phyloP scores from a whole-genome alignment of 1,140 invertebrate species.

The Drosophila setifemur region DNA sequence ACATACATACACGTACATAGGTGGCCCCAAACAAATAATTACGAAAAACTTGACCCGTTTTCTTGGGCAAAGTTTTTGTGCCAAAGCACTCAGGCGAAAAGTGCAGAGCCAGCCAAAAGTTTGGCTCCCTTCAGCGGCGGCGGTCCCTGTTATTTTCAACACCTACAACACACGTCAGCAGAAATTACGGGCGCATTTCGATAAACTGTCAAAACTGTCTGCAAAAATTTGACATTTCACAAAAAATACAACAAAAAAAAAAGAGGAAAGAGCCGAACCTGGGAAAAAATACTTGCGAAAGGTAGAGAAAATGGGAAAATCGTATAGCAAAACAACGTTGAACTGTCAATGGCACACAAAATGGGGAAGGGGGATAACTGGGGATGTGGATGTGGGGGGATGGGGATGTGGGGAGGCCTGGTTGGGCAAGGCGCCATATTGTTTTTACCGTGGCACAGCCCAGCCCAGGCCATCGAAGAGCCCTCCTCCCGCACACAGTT shows the following conservation, averaged over 20 bases:
- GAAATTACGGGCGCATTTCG: constrained; percentile 76
- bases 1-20: too few species aligned
- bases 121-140: constrained; percentile 5
- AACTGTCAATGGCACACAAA: constrained; percentile 74
- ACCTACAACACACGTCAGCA: constrained; percentile 77
- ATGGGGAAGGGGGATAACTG: constrained; percentile 18
- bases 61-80: constrained; percentile 50
- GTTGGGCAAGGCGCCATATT: constrained; percentile 72
- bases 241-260: constrained; percentile 49
- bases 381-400: neutral
- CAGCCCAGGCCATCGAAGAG: too few species aligned
- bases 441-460: too few species aligned
- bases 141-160: constrained; percentile 50
- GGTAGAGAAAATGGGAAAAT: constrained; percentile 35
- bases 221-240: constrained; percentile 79
- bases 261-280: constrained; percentile 1
- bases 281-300: constrained; percentile 36
- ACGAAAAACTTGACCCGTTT: constrained; percentile 69
- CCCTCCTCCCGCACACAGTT: constrained; percentile 47
- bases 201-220: constrained; percentile 81
- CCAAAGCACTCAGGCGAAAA: constrained; percentile 55
- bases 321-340: constrained; percentile 68
- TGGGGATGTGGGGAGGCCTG: constrained; percentile 1
- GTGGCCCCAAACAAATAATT: constrained; percentile 70
- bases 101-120: constrained; percentile 63